Evolutionary conservation across 2,113 vertebrate species (phyloP).

Genomic region (Boleophthalmus pectinirostris): DNA sequence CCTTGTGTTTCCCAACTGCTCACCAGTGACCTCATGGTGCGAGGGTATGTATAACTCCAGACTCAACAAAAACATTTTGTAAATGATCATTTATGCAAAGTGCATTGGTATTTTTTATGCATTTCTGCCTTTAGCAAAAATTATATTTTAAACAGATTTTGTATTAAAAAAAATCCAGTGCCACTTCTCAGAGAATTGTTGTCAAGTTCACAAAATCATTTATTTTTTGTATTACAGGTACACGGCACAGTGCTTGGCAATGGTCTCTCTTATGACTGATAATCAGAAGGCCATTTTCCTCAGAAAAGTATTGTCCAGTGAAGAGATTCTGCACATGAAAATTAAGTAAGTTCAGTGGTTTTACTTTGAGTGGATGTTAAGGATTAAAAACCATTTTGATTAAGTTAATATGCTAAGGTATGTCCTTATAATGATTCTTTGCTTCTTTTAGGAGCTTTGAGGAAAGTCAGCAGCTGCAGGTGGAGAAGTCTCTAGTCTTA

Average conservation of each 20-base stretch:
- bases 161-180: too few species aligned
- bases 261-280: slow-evolving; percentile 94
- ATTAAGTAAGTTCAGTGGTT: slow-evolving; percentile 82
- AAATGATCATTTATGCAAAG: neutral
- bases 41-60: slow-evolving; percentile 80
- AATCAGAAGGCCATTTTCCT: slow-evolving; percentile 92
- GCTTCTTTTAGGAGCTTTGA: slow-evolving; percentile 81
- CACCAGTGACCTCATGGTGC: slow-evolving; percentile 91
- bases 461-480: slow-evolving; percentile 84
- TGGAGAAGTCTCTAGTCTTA: slow-evolving; percentile 87
- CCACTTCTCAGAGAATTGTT: neutral
- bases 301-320: slow-evolving; percentile 87
- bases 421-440: neutral
- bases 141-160: neutral
- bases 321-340: slow-evolving; percentile 91
- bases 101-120: neutral
- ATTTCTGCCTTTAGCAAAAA: neutral
- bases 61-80: neutral
- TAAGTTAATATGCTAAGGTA: neutral
- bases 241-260: slow-evolving; percentile 91
- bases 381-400: neutral
- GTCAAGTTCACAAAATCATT: neutral
- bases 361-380: neutral
- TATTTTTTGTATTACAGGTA: slow-evolving; percentile 77
- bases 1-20: slow-evolving; percentile 93